These are phyloP conservation scores for Sinonovacula constricta DNA, from an alignment of 1,140 invertebrate genomes.

Conservation along the genomic window DNA sequence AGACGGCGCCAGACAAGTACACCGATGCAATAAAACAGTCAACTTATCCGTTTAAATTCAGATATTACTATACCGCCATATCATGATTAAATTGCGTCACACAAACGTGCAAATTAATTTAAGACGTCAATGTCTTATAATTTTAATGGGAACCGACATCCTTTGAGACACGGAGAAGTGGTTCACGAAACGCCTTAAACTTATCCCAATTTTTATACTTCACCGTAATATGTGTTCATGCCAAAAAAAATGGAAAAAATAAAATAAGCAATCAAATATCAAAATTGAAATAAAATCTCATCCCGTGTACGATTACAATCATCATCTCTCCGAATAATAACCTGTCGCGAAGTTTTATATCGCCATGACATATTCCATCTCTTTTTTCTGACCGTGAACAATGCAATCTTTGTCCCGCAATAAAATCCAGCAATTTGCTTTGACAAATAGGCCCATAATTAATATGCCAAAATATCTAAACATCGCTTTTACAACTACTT, in stretches of 20 bases:
- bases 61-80: too few species aligned
- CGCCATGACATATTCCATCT: slow-evolving; percentile 11
- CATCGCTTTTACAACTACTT: slow-evolving; percentile 24
- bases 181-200: too few species aligned
- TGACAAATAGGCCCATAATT: slow-evolving; percentile 47
- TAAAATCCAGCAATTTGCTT: slow-evolving; percentile 40
- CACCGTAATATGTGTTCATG: slow-evolving; percentile 20
- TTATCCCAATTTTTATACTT: slow-evolving; percentile 5
- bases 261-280: background rate
- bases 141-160: too few species aligned
- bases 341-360: slow-evolving; percentile 36
- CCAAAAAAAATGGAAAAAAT: slow-evolving; percentile 22
- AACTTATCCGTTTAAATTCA: too few species aligned
- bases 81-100: too few species aligned
- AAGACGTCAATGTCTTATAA: too few species aligned
- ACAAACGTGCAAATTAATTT: too few species aligned
- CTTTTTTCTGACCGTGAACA: slow-evolving; percentile 13
- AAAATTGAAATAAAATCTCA: slow-evolving; percentile 29
- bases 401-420: slow-evolving; percentile 25
- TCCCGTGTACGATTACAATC: slow-evolving; percentile 12
- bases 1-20: too few species aligned
- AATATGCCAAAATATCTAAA: slow-evolving; percentile 49
- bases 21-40: too few species aligned
- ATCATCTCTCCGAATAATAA: slow-evolving; percentile 1
- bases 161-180: too few species aligned